Conservation (phyloP, 2,888 invertebrate genomes). For the Spatulosminthurus flaviceps region DNA sequence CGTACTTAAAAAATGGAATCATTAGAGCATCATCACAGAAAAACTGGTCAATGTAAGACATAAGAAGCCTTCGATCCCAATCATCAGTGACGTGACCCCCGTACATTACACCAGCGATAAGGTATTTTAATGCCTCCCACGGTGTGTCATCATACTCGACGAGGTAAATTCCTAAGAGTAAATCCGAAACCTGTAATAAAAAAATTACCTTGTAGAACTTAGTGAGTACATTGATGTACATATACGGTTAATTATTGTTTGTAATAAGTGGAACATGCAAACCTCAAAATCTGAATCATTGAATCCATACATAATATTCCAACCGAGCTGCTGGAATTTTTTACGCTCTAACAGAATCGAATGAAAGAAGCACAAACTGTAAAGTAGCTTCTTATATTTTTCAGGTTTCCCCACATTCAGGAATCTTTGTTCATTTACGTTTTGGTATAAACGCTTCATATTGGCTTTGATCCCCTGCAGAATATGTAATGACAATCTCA, state of each 20-base stretch:
- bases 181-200: conserved; percentile 76
- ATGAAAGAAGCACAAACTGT: conserved; percentile 90
- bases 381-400: conserved; percentile 75
- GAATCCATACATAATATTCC: conserved; percentile 96
- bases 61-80: conserved; percentile 88
- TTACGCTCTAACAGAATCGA: conserved; percentile 88
- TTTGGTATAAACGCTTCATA: conserved; percentile 82
- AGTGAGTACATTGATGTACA: no score
- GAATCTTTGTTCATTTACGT: conserved; percentile 81
- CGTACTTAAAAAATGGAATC: conserved; percentile 66
- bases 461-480: conserved; percentile 83
- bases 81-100: conserved; percentile 95
- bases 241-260: no score
- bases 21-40: conserved; percentile 76
- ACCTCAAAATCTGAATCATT: conserved; percentile 92
- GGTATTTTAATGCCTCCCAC: conserved; percentile 85
- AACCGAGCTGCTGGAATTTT: conserved; percentile 92
- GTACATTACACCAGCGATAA: conserved; percentile 95
- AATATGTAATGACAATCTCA: not conserved
- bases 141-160: conserved; percentile 89
- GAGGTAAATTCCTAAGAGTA: conserved; percentile 81
- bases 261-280: no score
- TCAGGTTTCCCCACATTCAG: conserved; percentile 68
- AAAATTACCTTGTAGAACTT: not conserved
- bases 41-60: conserved; percentile 82